These are phyloP conservation scores for Micronycteris hirsuta DNA, from an alignment of 2,113 vertebrate species.

Conservation along the genomic window DNA sequence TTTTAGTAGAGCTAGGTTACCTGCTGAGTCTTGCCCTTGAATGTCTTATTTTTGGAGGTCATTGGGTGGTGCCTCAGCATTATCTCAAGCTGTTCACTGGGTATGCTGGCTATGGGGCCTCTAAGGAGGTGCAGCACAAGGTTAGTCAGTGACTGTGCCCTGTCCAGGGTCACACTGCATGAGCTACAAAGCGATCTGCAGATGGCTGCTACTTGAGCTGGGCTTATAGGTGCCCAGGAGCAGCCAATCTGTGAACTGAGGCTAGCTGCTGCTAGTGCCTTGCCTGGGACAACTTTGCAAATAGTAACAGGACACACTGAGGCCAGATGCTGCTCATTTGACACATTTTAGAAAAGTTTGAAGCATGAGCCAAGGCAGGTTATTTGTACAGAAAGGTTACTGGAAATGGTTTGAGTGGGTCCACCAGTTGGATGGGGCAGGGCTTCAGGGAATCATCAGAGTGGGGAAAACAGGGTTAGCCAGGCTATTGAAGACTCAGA, in stretches of 20 bases:
- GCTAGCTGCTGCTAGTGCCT: not conserved
- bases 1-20: not conserved
- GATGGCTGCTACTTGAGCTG: not conserved
- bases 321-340: not conserved
- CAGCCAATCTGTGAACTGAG: not conserved
- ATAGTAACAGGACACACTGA: not conserved
- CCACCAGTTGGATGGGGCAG: not conserved
- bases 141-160: not conserved
- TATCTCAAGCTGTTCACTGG: not conserved
- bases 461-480: not conserved
- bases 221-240: not conserved
- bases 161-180: not conserved
- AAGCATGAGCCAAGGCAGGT: not conserved
- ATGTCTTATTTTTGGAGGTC: not conserved
- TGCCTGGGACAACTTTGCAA: not conserved
- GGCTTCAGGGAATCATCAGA: not conserved
- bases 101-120: not conserved
- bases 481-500: not conserved
- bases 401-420: not conserved
- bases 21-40: not conserved
- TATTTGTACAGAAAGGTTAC: not conserved
- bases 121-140: not conserved
- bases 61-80: not conserved
- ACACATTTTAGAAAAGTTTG: not conserved
- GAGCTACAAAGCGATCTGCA: not conserved